Base-by-base conservation (phyloP, 2,113 vertebrate genomes). In the Arothron firmamentum region DNA sequence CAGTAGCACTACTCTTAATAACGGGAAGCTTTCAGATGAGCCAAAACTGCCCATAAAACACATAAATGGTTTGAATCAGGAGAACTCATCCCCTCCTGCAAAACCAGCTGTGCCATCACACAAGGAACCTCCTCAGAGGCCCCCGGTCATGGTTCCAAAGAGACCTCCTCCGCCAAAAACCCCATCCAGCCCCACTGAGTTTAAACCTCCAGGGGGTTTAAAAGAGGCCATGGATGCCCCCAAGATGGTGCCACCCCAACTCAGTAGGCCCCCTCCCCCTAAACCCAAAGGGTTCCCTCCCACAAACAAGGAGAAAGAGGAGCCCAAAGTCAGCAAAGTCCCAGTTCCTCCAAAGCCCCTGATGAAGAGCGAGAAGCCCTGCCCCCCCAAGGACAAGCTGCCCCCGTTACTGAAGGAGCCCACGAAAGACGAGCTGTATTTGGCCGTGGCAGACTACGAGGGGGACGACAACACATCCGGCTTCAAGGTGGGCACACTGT, bases 391-490 rank as follows among this genome's bases (percentile, higher is more conserved):
- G 91, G 90, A 88, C 67, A 76, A 82, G 74, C 92, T 70, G 7
- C 80, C 75, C 6, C 88, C 67, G 0, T 74, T 85, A 49, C 74
- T 92, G 42, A 91, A 89, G 66, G 90, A 92, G 21, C 1, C 87
- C 41, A 65, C 87, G 12, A 95, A 86, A 76, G 95, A 96, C 65
- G 91, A 92, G 78, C 82, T 96, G n/a, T 99, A 94, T 7, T 89
- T 97, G 66, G 96, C 97, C 0, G 90, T 99, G 84, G 97, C 97
- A 0, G 94, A 94, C 92, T 99, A 97, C 56, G 95, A 96, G 59
- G 97, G 97, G 0, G 96, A 98, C 0, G 94, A 96, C 16, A 95
- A 96, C 48, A 93, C 94, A 6, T 88, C 93, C 67, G 84, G 94
- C 82, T 98, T 99, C 88, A 94, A 95, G 82, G 93, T 96, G 77